Conservation (phyloP, 1,140 invertebrate genomes). For the Drosophila bocqueti region DNA sequence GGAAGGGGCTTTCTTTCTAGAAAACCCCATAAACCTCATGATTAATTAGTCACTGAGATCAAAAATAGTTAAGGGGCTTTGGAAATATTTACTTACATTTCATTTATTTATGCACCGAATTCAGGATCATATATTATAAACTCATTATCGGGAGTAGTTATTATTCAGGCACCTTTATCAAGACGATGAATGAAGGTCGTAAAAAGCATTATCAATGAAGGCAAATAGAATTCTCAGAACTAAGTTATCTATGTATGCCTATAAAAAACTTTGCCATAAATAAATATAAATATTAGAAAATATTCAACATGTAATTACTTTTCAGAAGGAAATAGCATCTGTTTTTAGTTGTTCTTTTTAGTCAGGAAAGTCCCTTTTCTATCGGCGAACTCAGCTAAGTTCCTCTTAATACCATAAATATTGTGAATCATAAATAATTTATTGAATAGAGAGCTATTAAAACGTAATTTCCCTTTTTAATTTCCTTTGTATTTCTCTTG, state of each 20-base stretch:
- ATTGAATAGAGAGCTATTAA: not conserved
- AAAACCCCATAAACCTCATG: not conserved
- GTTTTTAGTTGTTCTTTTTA: too few species aligned
- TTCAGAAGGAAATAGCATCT: too few species aligned
- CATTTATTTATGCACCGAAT: too few species aligned
- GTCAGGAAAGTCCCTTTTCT: not conserved
- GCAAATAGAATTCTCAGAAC: not conserved
- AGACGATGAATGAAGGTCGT: not conserved
- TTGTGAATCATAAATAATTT: not conserved
- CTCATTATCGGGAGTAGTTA: not conserved
- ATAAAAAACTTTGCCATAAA: not conserved
- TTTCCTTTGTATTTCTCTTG: not conserved
- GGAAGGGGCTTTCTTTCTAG: not conserved
- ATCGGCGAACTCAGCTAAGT: not conserved
- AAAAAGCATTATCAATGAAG: not conserved
- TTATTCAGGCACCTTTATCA: not conserved
- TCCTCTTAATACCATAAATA: not conserved
- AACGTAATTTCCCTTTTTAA: not conserved
- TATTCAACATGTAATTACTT: not conserved
- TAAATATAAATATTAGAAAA: not conserved
- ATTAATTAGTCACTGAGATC: constrained; percentile 3
- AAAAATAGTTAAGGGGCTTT: not conserved
- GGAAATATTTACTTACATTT: not conserved
- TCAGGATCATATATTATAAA: not conserved
- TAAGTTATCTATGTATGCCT: not conserved